These are phyloP conservation scores for Epinephelus fuscoguttatus DNA, from an alignment of 2,113 vertebrate genomes.

Conservation along the genomic window DNA sequence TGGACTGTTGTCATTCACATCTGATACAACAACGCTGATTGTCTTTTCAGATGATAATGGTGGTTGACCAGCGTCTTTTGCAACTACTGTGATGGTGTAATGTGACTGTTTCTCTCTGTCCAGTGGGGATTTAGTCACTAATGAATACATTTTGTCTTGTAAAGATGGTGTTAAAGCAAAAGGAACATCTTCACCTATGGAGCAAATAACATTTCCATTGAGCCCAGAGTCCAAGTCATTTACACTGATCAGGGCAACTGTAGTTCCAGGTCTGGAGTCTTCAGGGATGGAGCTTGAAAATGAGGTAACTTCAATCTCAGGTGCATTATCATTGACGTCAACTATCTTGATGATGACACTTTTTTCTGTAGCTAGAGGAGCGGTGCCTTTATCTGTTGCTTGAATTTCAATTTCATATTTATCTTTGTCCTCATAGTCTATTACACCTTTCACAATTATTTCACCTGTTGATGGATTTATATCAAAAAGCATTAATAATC, in stretches of 20 bases:
- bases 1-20: constrained; percentile 78
- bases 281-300: constrained; percentile 55
- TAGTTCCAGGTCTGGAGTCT: constrained; percentile 64
- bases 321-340: constrained; percentile 64
- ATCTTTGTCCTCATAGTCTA: constrained; percentile 76
- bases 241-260: constrained; percentile 60
- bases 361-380: constrained; percentile 58
- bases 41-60: constrained; percentile 55
- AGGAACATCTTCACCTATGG: constrained; percentile 34
- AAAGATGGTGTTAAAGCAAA: constrained; percentile 54
- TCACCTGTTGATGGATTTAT: constrained; percentile 70
- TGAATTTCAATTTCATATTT: constrained; percentile 78
- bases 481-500: constrained; percentile 53
- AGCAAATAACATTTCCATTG: constrained; percentile 68
- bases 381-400: constrained; percentile 65
- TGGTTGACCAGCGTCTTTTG: constrained; percentile 67
- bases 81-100: constrained; percentile 63
- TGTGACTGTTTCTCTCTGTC: constrained; percentile 76
- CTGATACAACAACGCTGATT: constrained; percentile 52
- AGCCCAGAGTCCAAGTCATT: constrained; percentile 65
- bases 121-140: constrained; percentile 49
- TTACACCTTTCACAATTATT: constrained; percentile 54
- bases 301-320: constrained; percentile 66
- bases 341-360: constrained; percentile 48
- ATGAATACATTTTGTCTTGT: constrained; percentile 58